These are phyloP conservation scores for Champsocephalus gunnari DNA, from an alignment of 2,797 vertebrate genomes.

Conservation along the genomic window DNA sequence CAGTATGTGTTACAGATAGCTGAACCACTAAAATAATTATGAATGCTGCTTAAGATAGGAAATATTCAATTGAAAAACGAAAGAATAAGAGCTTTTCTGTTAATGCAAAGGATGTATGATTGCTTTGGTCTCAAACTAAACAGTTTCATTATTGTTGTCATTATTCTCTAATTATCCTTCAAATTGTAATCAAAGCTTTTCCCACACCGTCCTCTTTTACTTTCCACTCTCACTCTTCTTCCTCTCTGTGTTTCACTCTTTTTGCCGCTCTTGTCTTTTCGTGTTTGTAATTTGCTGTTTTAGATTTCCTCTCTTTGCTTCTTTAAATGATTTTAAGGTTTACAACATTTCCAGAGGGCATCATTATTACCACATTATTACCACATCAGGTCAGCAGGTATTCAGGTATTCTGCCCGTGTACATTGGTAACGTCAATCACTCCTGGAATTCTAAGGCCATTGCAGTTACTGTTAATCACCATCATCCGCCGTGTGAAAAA, in stretches of 20 bases:
- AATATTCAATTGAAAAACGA: constrained; percentile 51
- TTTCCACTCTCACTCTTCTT: not conserved
- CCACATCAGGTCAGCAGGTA: constrained; percentile 36
- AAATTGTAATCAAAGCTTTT: constrained; percentile 66
- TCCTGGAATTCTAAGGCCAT: constrained; percentile 33
- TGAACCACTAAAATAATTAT: constrained; percentile 35
- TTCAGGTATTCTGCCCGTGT: constrained; percentile 7
- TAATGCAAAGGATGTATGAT: constrained; percentile 45
- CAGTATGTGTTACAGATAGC: constrained; percentile 44
- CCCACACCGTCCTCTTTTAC: constrained; percentile 28
- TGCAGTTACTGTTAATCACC: constrained; percentile 6
- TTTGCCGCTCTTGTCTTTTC: not conserved
- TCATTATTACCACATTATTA: constrained; percentile 27
- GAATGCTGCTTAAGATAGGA: constrained; percentile 28
- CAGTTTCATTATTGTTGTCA: constrained; percentile 58
- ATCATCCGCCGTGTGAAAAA: not conserved
- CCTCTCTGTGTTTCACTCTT: not conserved
- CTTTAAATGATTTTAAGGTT: constrained; percentile 50
- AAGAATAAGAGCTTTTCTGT: constrained; percentile 35
- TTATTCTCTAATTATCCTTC: constrained; percentile 64
- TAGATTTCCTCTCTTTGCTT: constrained; percentile 18
- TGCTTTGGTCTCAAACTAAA: constrained; percentile 58
- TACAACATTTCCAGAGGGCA: constrained; percentile 42
- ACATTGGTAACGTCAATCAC: constrained; percentile 40
- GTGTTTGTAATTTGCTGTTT: constrained; percentile 23